Evolutionary conservation across 2,113 vertebrate species (phyloP).

Genomic region (Desmodus rotundus): DNA sequence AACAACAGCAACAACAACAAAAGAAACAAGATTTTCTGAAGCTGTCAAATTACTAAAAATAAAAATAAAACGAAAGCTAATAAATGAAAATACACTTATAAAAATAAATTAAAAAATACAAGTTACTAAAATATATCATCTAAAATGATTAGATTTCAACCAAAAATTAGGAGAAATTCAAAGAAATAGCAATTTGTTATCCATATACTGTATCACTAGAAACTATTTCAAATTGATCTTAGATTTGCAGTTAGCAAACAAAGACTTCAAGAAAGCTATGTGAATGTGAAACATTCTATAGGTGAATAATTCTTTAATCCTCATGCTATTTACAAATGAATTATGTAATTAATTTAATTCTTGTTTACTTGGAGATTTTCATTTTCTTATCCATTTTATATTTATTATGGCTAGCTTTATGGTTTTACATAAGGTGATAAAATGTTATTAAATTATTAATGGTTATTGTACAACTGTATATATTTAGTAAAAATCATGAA

Average conservation of each 20-base stretch:
- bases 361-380: background rate
- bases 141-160: background rate
- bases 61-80: background rate
- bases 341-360: background rate
- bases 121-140: background rate
- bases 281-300: background rate
- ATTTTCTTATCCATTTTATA: background rate
- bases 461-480: background rate
- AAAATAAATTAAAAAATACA: background rate
- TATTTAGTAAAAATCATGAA: background rate
- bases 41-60: background rate
- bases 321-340: background rate
- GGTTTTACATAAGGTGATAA: background rate
- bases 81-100: background rate
- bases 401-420: background rate
- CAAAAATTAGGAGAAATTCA: background rate
- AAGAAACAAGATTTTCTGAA: background rate
- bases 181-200: background rate
- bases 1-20: background rate
- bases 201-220: background rate
- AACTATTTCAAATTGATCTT: background rate
- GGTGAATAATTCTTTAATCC: background rate
- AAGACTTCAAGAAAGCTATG: background rate
- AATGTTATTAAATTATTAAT: background rate
- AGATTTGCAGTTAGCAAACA: background rate